Percentiles rank a stretch among this genome's conserved stretches.
Evolutionary conservation across 1,140 invertebrate species (phyloP).

Genomic region (Eumeta japonica): DNA sequence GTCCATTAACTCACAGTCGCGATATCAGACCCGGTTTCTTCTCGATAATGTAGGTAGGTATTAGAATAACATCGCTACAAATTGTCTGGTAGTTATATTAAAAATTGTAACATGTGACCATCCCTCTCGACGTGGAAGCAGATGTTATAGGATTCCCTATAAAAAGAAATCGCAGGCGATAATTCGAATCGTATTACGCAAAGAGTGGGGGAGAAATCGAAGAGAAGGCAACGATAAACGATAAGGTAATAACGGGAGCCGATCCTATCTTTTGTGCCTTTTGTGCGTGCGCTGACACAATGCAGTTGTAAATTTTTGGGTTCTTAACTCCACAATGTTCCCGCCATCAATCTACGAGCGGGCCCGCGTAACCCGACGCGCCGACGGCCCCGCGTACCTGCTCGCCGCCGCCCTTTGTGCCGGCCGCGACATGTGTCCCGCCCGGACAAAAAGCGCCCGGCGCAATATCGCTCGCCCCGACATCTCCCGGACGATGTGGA

Average conservation of each 20-base stretch:
- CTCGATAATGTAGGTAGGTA: no score
- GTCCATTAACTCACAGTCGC: no score
- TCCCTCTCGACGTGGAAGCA: no score
- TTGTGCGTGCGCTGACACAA: slow-evolving; percentile 37
- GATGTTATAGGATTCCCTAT: slow-evolving; percentile 15
- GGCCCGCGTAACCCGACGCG: slow-evolving; percentile 46
- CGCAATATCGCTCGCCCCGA: slow-evolving; percentile 42
- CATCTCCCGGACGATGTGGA: slow-evolving; percentile 40
- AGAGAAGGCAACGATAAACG: slow-evolving; percentile 30
- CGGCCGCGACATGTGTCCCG: slow-evolving; percentile 46
- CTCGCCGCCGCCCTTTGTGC: slow-evolving; percentile 34
- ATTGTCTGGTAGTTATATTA: no score
- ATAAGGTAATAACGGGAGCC: slow-evolving; percentile 53
- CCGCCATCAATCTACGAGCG: slow-evolving; percentile 45
- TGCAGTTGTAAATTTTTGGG: slow-evolving; percentile 55
- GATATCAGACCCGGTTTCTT: no score
- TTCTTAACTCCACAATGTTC: slow-evolving; percentile 52
- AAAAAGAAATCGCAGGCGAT: slow-evolving; percentile 27
- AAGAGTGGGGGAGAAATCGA: slow-evolving; percentile 43
- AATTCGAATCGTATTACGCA: slow-evolving; percentile 39
- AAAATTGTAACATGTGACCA: no score
- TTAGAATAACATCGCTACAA: no score
- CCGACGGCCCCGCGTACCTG: slow-evolving; percentile 48
- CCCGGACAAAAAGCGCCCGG: slow-evolving; percentile 43
- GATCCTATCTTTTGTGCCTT: slow-evolving; percentile 46